These are phyloP conservation scores for Andrena flavipes DNA, from an alignment of 2,888 invertebrate species.

Conservation along the genomic window DNA sequence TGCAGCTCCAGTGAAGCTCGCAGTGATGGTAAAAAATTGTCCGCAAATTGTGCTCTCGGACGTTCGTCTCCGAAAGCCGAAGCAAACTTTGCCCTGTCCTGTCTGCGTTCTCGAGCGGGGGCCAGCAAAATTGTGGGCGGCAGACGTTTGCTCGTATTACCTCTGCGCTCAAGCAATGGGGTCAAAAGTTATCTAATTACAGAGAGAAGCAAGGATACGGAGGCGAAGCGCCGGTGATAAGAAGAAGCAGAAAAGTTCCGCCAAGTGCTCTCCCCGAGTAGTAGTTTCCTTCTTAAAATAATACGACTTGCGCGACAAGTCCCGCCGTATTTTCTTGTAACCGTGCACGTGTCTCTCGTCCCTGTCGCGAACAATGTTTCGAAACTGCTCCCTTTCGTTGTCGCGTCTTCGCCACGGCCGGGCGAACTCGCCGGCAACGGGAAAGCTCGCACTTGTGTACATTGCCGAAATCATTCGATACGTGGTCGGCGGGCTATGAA, in stretches of 20 bases:
- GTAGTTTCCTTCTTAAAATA: conserved; percentile 57
- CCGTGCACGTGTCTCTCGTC: conserved; percentile 32
- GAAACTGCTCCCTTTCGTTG: not conserved
- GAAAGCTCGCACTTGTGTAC: not conserved
- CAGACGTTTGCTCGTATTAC: conserved; percentile 35
- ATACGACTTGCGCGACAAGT: conserved; percentile 42
- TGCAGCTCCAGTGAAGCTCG: not conserved
- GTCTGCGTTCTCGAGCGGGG: not conserved
- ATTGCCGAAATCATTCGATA: not conserved
- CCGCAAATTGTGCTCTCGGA: too few relatives aligned
- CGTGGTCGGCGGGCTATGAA: not conserved
- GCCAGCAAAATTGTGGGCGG: conserved; percentile 20
- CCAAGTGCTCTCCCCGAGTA: conserved; percentile 23
- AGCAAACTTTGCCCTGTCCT: not conserved
- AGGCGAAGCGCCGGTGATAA: not conserved
- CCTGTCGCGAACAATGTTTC: conserved; percentile 9
- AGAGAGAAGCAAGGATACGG: conserved; percentile 24
- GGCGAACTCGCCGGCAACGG: not conserved
- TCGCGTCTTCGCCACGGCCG: not conserved
- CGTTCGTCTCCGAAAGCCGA: not conserved
- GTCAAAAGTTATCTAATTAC: conserved; percentile 60
- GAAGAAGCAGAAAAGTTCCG: conserved; percentile 44
- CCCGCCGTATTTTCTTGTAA: conserved; percentile 37
- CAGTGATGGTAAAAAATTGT: too few relatives aligned
- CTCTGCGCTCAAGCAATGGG: conserved; percentile 12